phyloP scores from a whole-genome alignment of 2,797 vertebrate genomes.

The Tenualosa ilisha region DNA sequence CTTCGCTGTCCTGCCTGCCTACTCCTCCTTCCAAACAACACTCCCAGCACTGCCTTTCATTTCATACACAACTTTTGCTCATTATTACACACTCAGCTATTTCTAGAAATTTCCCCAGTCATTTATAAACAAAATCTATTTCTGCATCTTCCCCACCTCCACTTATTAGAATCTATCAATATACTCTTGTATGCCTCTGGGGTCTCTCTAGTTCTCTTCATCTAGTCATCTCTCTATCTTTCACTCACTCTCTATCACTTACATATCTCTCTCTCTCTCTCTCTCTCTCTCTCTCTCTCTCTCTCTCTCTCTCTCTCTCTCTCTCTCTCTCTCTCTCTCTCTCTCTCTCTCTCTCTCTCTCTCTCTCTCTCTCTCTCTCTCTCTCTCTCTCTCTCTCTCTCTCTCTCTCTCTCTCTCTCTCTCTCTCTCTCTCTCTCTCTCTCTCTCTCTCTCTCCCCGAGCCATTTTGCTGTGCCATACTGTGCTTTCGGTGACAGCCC shows the following conservation, averaged over 20 bases:
- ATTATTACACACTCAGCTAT: neutral
- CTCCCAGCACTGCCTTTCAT: neutral
- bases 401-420: neutral
- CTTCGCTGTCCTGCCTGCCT: neutral
- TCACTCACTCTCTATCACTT: neutral
- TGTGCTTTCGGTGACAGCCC: neutral
- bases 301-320: neutral
- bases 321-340: neutral
- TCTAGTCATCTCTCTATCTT: neutral
- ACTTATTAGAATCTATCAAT: neutral
- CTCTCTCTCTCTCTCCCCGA: neutral
- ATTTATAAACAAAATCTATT: neutral
- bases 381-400: neutral
- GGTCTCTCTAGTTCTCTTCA: neutral
- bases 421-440: neutral
- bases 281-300: neutral
- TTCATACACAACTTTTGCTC: neutral
- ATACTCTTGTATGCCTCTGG: neutral
- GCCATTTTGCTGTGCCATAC: neutral
- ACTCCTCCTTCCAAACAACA: neutral
- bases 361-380: neutral
- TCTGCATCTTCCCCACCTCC: too few relatives aligned
- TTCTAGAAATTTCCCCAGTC: neutral
- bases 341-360: neutral
- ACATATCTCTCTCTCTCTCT: neutral